A percentile compares a stretch with the other conserved stretches of the same genome.
Conservation (phyloP, 53 echinoderm and acorn worm genomes). For the Antedon mediterranea region DNA sequence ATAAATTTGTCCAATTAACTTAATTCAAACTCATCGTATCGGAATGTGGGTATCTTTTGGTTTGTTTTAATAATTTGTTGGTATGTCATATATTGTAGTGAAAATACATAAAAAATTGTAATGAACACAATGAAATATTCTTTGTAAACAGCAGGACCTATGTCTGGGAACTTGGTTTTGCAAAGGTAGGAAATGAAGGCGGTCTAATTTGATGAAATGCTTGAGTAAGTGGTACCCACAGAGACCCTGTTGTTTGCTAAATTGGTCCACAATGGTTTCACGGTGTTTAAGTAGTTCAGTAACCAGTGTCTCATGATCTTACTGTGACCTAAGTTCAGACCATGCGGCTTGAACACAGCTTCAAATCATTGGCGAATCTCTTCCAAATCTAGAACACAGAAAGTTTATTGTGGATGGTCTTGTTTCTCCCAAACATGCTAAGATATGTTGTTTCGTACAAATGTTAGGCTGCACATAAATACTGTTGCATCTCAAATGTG, state of each 20-base stretch:
- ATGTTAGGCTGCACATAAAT: no score
- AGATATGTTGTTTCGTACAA: no score
- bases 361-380: no score
- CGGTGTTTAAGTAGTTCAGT: not conserved
- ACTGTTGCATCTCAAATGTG: no score
- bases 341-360: not conserved
- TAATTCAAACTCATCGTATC: no score
- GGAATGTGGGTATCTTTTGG: no score
- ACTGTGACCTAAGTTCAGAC: not conserved
- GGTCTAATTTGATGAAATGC: not conserved
- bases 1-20: no score
- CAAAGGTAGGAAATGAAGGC: not conserved
- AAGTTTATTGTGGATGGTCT: not conserved
- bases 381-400: not conserved
- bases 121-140: no score
- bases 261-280: not conserved
- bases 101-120: no score
- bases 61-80: no score
- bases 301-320: not conserved
- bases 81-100: no score
- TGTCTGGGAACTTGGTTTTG: not conserved
- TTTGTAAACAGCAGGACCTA: not conserved
- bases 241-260: not conserved
- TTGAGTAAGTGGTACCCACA: not conserved
- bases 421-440: no score